Evolutionary conservation across 2,888 invertebrate genomes (phyloP), one percentile per base, ranked within the genome.

Genomic region (Cephus pulcher): DNA sequence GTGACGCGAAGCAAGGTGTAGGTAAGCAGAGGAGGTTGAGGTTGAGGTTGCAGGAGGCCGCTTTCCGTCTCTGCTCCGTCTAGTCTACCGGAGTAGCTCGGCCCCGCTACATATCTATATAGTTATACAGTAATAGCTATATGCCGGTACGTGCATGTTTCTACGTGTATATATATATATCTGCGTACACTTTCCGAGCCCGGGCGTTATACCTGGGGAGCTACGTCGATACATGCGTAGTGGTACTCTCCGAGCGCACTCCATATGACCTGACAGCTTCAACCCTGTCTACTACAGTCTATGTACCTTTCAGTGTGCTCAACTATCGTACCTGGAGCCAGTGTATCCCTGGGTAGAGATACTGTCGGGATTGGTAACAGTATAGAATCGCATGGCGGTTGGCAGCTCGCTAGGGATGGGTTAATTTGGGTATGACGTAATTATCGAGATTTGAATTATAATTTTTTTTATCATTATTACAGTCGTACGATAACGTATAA

Each of bases 21-120:
- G 73, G 80, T 77, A 76, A 40, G 73, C 35, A 76, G 81, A 80
- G 82, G 82, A 82, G 40, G 23, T 56, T 33, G 70, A 71, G 82
- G 79, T 81, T 82, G 82, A 85, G 82, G 82, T 84, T 84, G 83
- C 83, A 81, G 80, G 83, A 83, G 87, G 80, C 83, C 82, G 84
- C 78, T 82, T 83, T 84, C 80, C 84, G 88, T 87, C 88, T 87
- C 85, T 81, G 78, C 80, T 79, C 82, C 77, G 86, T 85, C 86
- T 87, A 82, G 83, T 76, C 83, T 78, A 56, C 23, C 56, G 56
- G 40, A 56, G 56, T 56, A 56, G 56, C 23, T 56, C 56, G 56
- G 56, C 23, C 9, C 9, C 9, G 15, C 15, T 56, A 56, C 6
- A 56, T 23, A 56, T 56, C 9, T 23, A 56, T 9, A 56, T 23